These are phyloP conservation scores for Solenopsis invicta DNA, from an alignment of 1,140 invertebrate genomes.

Conservation along the genomic window DNA sequence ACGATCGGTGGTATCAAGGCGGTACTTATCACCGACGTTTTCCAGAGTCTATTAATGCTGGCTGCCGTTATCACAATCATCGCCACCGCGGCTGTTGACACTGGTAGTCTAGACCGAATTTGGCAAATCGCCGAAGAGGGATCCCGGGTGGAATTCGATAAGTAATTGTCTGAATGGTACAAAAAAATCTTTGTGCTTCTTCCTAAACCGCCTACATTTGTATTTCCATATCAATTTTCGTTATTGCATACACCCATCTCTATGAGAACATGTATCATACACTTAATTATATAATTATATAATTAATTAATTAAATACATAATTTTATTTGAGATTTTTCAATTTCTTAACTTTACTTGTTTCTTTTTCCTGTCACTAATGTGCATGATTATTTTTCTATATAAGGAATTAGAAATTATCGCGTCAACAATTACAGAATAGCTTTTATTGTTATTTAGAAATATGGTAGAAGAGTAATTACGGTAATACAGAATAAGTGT, in stretches of 20 bases:
- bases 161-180: conserved; percentile 86
- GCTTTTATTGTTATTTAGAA: not conserved
- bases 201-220: not conserved
- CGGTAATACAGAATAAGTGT: not conserved
- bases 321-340: not conserved
- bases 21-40: conserved; percentile 94
- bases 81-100: conserved; percentile 90
- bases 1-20: conserved; percentile 96
- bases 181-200: not conserved
- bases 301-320: too few species aligned
- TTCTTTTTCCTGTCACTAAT: not conserved
- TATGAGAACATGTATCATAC: not conserved
- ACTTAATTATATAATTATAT: too few species aligned
- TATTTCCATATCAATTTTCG: not conserved
- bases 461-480: not conserved
- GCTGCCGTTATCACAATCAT: conserved; percentile 92
- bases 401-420: not conserved
- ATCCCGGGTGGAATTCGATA: conserved; percentile 90
- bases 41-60: conserved; percentile 93
- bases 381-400: not conserved
- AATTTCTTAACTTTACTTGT: not conserved
- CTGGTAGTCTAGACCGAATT: conserved; percentile 89
- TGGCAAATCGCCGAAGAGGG: conserved; percentile 90
- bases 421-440: not conserved
- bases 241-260: not conserved